phyloP scores from a whole-genome alignment of 2,888 invertebrate genomes.

The Ophioninae sp. region DNA sequence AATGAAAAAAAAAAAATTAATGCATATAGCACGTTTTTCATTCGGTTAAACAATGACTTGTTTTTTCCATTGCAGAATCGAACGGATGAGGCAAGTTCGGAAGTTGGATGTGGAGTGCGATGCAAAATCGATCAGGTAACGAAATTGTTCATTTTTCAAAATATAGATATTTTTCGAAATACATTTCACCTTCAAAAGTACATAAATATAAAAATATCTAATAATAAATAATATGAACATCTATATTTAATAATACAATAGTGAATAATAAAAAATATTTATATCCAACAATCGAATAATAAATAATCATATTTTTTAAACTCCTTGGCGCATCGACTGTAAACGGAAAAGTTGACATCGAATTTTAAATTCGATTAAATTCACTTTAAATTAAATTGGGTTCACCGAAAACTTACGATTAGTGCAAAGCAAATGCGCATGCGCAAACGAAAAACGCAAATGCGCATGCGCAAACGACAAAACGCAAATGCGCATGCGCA shows the following conservation, averaged over 20 bases:
- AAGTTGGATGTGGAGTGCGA: constrained; percentile 85
- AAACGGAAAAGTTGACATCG: too few species aligned
- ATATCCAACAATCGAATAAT: too few species aligned
- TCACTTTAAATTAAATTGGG: too few species aligned
- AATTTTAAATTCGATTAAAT: too few species aligned
- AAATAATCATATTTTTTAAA: too few species aligned
- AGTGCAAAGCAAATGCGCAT: neutral
- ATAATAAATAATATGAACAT: neutral
- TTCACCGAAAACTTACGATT: neutral
- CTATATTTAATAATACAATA: neutral
- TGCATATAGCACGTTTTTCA: neutral
- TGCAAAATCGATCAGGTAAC: constrained; percentile 89
- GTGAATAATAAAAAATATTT: too few species aligned
- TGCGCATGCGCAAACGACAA: constrained; percentile 3
- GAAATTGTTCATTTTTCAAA: constrained; percentile 26
- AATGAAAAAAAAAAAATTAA: neutral
- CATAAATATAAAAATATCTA: too few species aligned
- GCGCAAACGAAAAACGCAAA: constrained; percentile 3
- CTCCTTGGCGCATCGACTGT: too few species aligned
- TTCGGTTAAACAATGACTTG: neutral
- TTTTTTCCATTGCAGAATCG: constrained; percentile 84
- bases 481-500: neutral
- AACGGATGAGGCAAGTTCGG: constrained; percentile 86
- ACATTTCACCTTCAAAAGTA: too few species aligned
- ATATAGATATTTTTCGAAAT: too few species aligned